Conservation (phyloP, 2,888 invertebrate species). For the Eupithecia exiguata region DNA sequence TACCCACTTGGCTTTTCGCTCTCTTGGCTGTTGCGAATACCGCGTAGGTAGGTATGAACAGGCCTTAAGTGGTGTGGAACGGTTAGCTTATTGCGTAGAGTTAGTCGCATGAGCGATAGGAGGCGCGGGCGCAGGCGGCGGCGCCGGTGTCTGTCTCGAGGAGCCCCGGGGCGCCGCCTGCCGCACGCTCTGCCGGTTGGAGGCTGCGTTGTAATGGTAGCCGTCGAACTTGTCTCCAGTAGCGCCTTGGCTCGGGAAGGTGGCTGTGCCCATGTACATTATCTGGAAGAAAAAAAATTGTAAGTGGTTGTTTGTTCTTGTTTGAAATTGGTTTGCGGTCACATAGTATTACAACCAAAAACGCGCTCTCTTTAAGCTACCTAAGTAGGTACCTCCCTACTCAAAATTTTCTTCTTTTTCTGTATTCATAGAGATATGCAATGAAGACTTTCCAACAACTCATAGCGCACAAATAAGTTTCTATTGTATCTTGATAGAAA, state of each 20-base stretch:
- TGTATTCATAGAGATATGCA: no score
- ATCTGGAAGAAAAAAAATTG: slow-evolving; percentile 53
- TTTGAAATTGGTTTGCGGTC: no score
- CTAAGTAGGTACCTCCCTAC: no score
- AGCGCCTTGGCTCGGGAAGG: slow-evolving; percentile 62
- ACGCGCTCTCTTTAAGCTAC: no score
- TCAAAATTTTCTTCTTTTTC: no score
- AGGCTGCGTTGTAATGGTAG: slow-evolving; percentile 80
- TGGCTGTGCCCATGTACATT: slow-evolving; percentile 80
- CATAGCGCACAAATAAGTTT: no score
- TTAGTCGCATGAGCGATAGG: slow-evolving; percentile 57
- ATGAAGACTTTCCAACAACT: no score
- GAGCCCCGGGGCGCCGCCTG: slow-evolving; percentile 64
- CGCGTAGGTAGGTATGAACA: background rate
- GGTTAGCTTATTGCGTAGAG: slow-evolving; percentile 56
- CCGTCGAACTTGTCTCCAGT: slow-evolving; percentile 74
- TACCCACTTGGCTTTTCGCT: background rate
- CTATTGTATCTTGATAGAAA: no score
- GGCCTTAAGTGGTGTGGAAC: background rate
- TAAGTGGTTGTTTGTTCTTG: background rate
- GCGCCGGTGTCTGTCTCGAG: slow-evolving; percentile 48
- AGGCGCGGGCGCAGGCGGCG: slow-evolving; percentile 57
- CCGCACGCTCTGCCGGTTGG: slow-evolving; percentile 72
- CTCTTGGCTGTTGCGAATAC: background rate
- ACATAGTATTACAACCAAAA: no score